Base-by-base conservation (phyloP, 2,888 invertebrate genomes). In the Synanthedon tipuliformis region DNA sequence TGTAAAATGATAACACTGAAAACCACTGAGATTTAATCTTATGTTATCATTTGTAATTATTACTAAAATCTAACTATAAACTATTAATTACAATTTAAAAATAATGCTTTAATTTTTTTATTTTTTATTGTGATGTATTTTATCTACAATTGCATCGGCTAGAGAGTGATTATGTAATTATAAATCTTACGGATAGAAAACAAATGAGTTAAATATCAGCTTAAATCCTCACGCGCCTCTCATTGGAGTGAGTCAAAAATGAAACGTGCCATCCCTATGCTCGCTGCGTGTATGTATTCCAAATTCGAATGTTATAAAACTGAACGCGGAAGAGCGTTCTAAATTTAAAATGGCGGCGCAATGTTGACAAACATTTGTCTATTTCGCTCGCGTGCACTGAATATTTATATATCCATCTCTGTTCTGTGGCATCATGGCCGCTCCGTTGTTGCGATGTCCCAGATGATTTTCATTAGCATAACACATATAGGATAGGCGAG, bases 331-430 rank as follows among this genome's bases (percentile, higher is more conserved):
- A 45, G 45, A 45, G 45, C 45, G 57, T 67, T 75, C 77, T 75
- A 78, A 75, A 73, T 75, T 66, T 75, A 75, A 71, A 74, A 60
- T 59, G 50, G 64, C 64, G 11, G 54, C 59, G 61, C 59, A 65
- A 68, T 80, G 78, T 82, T 81, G 80, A 75, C 78, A 80, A 81
- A 81, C 75, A 80, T 40, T 48, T 27, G 4, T 15, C 54, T 55
- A 51, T 69, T 68, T 64, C 64, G 54, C 52, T 71, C 66, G 52
- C 50, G 41, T 57, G 52, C 61, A 64, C 53, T 49, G 45, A 45
- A 45, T 45, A n/a, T 45, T n/a, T 45, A 45, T 45, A 45, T 45
- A 7, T n/a, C 45, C 45, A n/a, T 45, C 45, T 50, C 34, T 23
- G 5, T 50, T 50, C 13, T 4, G 11, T 27, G 34, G 27, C 50